Percentiles rank a stretch among this genome's conserved stretches.
These are phyloP conservation scores for Pteruthius melanotis DNA, from an alignment of 2,113 vertebrate genomes.

Conservation along the genomic window DNA sequence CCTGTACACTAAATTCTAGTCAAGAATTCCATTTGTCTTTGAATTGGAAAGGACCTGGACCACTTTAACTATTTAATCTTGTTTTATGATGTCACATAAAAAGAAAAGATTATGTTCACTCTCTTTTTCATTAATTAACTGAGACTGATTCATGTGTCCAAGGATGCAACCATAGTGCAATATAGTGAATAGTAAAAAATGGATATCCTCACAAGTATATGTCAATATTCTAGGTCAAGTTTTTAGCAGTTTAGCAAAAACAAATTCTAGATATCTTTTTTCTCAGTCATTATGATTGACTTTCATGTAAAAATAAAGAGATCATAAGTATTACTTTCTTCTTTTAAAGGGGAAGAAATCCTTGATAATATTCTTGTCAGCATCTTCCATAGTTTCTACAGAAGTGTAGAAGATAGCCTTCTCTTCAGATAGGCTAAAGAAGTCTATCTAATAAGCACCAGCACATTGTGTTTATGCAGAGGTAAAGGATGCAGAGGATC, in stretches of 20 bases:
- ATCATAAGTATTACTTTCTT: not conserved
- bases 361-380: not conserved
- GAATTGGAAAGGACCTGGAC: not conserved
- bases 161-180: not conserved
- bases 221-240: not conserved
- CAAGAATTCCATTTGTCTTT: not conserved
- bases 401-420: not conserved
- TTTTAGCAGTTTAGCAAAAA: not conserved
- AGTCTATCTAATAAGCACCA: not conserved
- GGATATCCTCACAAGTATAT: not conserved
- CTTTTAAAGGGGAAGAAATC: not conserved
- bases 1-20: not conserved
- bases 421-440: not conserved
- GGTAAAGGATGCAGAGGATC: not conserved
- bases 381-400: not conserved
- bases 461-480: not conserved
- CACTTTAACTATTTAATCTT: not conserved
- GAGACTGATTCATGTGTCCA: not conserved
- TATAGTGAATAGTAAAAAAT: not conserved
- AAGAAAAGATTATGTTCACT: not conserved
- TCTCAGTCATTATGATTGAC: not conserved
- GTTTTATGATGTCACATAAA: not conserved
- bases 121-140: not conserved
- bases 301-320: not conserved
- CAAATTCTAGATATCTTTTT: not conserved